Evolutionary conservation across 92 coral and sea anemone species (phyloP), one percentile per base, ranked within the genome.

Genomic region (Phymanthus crucifer): DNA sequence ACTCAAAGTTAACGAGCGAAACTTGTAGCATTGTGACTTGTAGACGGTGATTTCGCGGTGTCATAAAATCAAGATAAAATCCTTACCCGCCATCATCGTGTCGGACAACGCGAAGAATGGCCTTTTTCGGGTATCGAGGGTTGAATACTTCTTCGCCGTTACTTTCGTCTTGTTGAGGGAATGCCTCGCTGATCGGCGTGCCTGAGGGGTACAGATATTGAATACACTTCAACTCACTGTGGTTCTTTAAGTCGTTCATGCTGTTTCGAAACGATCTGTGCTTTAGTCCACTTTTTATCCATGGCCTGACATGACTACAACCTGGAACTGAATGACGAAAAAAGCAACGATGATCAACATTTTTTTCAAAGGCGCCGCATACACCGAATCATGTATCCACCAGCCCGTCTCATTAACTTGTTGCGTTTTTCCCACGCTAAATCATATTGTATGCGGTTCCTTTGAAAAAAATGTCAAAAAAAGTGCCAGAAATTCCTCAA

Each of bases 121-220:
- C 64, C n/a, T 54, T 54, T 54, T 54, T 54, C 64, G 78, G 78
- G 32, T 74, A 74, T n/a, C 66, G 64, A 54, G 66, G 19, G 66
- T 24, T 47, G 34, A 27, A 32, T 6, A n/a, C n/a, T n/a, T 23
- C 0, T 37, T 48, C 40, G 7, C 12, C 18, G 10, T 47, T 12
- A 4, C 27, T 19, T 32, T 47, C 68, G 29, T 24, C 57, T 46
- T 10, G 12, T 8, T 48, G 32, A 23, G 11, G 32, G 29, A 48
- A 24, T 21, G 32, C 66, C 64, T 54, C 27, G 12, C 52, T 68
- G 32, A 29, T 74, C 6, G 78, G 78, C 14, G 23, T 48, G n/a
- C n/a, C n/a, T 35, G 66, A n/a, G 31, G 78, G 64, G 37, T 74
- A 48, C 2, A 74, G 11, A 24, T 54, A 54, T 43, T 43, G 48